Percentiles rank a stretch among this genome's conserved stretches.
Conservation (phyloP, 2,888 invertebrate genomes). For the Pandemis heparana region DNA sequence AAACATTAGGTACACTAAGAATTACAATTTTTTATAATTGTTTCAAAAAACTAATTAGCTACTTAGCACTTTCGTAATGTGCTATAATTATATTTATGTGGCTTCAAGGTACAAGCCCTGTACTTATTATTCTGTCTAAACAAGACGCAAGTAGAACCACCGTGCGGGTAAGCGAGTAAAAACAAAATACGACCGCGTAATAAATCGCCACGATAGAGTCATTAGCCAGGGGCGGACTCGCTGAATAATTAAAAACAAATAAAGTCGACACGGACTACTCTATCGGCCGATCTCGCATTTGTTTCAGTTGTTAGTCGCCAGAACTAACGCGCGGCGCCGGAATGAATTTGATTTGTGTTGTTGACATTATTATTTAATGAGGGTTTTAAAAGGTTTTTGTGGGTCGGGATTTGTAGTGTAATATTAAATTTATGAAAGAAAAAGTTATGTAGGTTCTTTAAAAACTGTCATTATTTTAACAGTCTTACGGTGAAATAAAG, state of each 20-base stretch:
- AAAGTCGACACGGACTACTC: conserved; percentile 81
- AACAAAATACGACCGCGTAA: conserved; percentile 50
- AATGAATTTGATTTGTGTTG: conserved; percentile 36
- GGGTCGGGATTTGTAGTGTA: too few relatives aligned
- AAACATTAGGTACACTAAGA: too few relatives aligned
- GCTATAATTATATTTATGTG: not conserved
- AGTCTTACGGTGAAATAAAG: too few relatives aligned
- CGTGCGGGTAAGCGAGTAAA: conserved; percentile 3
- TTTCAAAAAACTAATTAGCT: too few relatives aligned
- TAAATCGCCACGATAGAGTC: conserved; percentile 83
- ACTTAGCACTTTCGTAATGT: too few relatives aligned
- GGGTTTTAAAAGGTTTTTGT: not conserved
- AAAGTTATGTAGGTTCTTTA: too few relatives aligned
- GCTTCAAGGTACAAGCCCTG: not conserved
- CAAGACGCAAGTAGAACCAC: not conserved
- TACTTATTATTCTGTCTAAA: not conserved
- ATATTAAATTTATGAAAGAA: too few relatives aligned
- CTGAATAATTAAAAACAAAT: conserved; percentile 85
- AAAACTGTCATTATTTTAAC: too few relatives aligned
- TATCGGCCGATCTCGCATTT: conserved; percentile 77
- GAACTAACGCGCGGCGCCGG: conserved; percentile 31
- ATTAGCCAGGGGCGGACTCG: conserved; percentile 81
- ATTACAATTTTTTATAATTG: too few relatives aligned
- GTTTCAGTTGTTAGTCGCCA: conserved; percentile 51
- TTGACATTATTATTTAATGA: conserved; percentile 31